Evolutionary conservation across 1,140 invertebrate species (phyloP).

Genomic region (Camponotus vicinus): DNA sequence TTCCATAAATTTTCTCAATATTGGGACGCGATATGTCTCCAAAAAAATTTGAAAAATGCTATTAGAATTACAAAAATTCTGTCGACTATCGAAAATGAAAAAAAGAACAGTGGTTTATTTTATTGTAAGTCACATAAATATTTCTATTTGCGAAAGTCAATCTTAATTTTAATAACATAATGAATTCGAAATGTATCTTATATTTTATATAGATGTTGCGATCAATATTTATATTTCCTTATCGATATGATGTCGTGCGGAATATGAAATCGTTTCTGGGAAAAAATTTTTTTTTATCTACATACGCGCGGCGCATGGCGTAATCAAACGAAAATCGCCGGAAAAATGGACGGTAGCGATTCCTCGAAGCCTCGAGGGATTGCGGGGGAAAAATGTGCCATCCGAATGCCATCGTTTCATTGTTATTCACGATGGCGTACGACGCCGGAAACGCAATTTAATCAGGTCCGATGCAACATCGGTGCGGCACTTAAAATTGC

Average conservation of each 20-base stretch:
- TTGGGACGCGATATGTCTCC: constrained; percentile 10
- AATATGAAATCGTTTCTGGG: constrained; percentile 3
- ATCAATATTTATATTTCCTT: background rate
- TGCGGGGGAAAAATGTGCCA: constrained; percentile 24
- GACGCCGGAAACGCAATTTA: constrained; percentile 77
- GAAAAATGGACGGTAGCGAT: constrained; percentile 11
- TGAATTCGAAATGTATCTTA: background rate
- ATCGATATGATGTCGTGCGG: background rate
- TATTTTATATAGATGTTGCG: background rate
- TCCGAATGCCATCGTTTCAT: constrained; percentile 71
- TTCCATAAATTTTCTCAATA: constrained; percentile 25
- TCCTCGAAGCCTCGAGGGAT: constrained; percentile 10
- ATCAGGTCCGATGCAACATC: constrained; percentile 73
- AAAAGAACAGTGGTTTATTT: constrained; percentile 26
- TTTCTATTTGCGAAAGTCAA: constrained; percentile 30
- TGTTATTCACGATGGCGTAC: constrained; percentile 76
- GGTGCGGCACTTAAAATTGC: constrained; percentile 78
- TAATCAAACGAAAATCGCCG: constrained; percentile 14
- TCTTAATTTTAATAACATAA: constrained; percentile 4
- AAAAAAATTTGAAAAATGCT: constrained; percentile 47
- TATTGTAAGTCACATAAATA: constrained; percentile 14
- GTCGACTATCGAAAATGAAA: constrained; percentile 3
- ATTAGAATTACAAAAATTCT: constrained; percentile 44
- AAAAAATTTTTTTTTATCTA: background rate
- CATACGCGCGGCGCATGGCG: background rate